phyloP scores from a whole-genome alignment of 2,113 vertebrate genomes.

The Alaudala cheleensis region DNA sequence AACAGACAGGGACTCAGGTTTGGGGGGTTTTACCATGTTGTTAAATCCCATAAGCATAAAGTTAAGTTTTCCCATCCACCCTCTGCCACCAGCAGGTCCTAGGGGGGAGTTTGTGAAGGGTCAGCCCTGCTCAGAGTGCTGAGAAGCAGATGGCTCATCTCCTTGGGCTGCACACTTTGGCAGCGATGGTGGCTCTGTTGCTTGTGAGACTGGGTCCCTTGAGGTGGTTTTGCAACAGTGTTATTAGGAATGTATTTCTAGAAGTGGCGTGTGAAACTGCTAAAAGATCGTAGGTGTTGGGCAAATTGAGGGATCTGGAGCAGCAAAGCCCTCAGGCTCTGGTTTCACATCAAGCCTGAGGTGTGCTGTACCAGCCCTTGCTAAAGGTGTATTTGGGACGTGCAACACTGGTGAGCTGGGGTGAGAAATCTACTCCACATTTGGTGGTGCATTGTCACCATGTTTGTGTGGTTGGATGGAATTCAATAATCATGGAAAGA shows the following conservation, averaged over 20 bases:
- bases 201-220: background rate
- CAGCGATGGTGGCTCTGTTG: accelerated
- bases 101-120: background rate
- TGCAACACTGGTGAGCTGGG: background rate
- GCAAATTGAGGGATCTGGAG: background rate
- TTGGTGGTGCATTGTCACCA: background rate
- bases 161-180: background rate
- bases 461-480: background rate
- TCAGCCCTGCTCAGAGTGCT: background rate
- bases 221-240: background rate
- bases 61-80: background rate
- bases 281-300: background rate
- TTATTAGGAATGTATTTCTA: background rate
- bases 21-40: accelerated
- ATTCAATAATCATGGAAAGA: background rate
- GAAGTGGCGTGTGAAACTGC: background rate
- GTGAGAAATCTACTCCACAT: accelerated
- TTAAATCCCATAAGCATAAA: background rate
- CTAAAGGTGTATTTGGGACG: background rate
- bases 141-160: background rate
- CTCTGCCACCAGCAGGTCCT: background rate
- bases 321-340: background rate
- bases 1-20: background rate
- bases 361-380: background rate
- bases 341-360: background rate